Evolutionary conservation across 2,888 invertebrate genomes (phyloP), one percentile per base, ranked within the genome.

Genomic region (Notodonta ziczac): DNA sequence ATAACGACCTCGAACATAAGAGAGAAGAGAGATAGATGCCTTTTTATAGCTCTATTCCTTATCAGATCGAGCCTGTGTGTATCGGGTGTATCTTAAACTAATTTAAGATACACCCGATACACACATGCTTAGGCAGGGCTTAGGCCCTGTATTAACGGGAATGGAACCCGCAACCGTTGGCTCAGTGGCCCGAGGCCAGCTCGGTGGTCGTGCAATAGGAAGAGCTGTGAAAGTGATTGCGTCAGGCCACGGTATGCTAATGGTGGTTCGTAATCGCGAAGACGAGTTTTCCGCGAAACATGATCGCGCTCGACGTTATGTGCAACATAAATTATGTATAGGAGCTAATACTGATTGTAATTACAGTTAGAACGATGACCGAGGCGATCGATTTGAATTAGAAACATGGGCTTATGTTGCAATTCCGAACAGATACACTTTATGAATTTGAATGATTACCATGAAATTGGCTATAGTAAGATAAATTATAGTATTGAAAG

Each of bases 161-260:
- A 42, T 10, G 9, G 46, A n/a, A 46, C n/a, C 5, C 5, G 46
- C n/a, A 35, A 42, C 10, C 10, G 42, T 42, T 12, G 5, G 44
- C 9, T 44, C 12, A 12, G 12, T 44, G 13, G 44, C 44, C 44
- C 12, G 12, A 44, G 44, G 44, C 44, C 12, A 12, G 46, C 46
- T 46, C 42, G 8, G 46, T 46, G 46, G 32, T 57, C 35, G 35
- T 57, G 50, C 50, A 48, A 46, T 50, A 35, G 16, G 42, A 56
- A 24, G 56, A 16, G 4, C 14, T 48, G 60, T 54, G 46, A 59
- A 59, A 59, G 51, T 52, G 42, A 57, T 51, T 57, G 58, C 35
- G 53, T 54, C 13, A 58, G 3, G 40, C 50, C 50, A 35, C 13
- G 32, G 24, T 56, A 56, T 56, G 56, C 56, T 56, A 56, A 56